phyloP scores from a whole-genome alignment of 2,888 invertebrate genomes.

The Patella depressa region DNA sequence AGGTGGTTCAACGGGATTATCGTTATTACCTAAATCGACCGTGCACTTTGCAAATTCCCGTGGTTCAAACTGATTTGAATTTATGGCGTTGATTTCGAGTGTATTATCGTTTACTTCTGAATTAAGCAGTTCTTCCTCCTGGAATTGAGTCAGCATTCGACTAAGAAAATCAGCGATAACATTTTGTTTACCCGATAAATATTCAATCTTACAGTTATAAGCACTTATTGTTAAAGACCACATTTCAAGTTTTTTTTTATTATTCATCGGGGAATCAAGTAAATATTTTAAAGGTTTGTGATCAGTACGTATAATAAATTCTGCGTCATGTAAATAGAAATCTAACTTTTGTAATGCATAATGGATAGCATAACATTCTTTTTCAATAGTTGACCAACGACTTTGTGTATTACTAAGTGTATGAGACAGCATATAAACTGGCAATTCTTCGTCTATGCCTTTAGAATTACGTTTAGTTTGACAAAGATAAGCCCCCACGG shows the following conservation, averaged over 20 bases:
- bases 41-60: background rate
- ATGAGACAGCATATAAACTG: conserved; percentile 12
- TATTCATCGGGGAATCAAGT: conserved; percentile 30
- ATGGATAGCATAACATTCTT: conserved; percentile 21
- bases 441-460: background rate
- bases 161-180: conserved; percentile 22
- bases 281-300: conserved; percentile 31
- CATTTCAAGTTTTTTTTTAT: conserved; percentile 30
- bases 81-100: background rate
- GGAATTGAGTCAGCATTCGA: background rate
- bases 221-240: conserved; percentile 33
- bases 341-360: conserved; percentile 27
- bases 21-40: background rate
- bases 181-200: conserved; percentile 24
- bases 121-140: background rate
- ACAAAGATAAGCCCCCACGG: conserved; percentile 10
- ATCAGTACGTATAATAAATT: conserved; percentile 27
- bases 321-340: conserved; percentile 24
- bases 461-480: background rate
- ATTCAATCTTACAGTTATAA: conserved; percentile 33
- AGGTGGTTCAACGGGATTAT: background rate
- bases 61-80: background rate
- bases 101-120: conserved; percentile 1
- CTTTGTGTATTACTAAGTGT: conserved; percentile 11
- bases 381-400: conserved; percentile 18